A percentile compares a stretch with the other conserved stretches of the same genome.
phyloP scores from a whole-genome alignment of 2,888 invertebrate species.

The Auanema freiburgensis region DNA sequence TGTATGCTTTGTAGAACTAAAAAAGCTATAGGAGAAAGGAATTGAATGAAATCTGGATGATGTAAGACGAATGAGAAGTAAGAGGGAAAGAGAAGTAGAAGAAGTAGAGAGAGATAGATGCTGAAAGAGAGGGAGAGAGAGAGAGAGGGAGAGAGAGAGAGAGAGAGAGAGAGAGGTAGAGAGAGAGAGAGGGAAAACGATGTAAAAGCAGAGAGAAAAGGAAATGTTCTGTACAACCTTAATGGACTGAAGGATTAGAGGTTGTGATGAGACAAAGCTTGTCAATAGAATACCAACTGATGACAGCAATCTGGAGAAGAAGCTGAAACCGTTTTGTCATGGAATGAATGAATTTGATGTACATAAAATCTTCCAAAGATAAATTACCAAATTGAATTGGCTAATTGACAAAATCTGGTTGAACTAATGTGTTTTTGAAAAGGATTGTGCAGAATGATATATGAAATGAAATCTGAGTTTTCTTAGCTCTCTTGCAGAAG shows the following conservation, averaged over 20 bases:
- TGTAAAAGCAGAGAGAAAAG: constrained; percentile 14
- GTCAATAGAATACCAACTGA: constrained; percentile 3
- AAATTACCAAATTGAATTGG: too few species aligned
- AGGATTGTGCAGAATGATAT: too few species aligned
- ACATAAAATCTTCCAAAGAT: too few species aligned
- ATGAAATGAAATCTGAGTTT: too few species aligned
- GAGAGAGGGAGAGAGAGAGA: constrained; percentile 13
- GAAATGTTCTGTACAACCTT: constrained; percentile 13
- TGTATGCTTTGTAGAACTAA: not conserved
- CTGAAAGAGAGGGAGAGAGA: constrained; percentile 17
- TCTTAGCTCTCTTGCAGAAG: too few species aligned
- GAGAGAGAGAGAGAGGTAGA: constrained; percentile 16
- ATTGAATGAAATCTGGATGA: not conserved
- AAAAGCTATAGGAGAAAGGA: not conserved
- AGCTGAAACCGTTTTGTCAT: too few species aligned
- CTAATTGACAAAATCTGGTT: too few species aligned
- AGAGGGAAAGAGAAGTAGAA: not conserved
- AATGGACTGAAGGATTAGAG: constrained; percentile 6
- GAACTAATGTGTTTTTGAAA: too few species aligned
- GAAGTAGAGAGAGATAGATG: not conserved
- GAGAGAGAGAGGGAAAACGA: constrained; percentile 9
- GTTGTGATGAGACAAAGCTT: not conserved
- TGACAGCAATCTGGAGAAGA: too few species aligned
- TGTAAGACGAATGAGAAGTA: not conserved
- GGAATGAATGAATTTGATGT: too few species aligned